A percentile compares a stretch with the other conserved stretches of the same genome.
Conservation (phyloP, 64 coral and sea anemone species). For the Montipora cactus region DNA sequence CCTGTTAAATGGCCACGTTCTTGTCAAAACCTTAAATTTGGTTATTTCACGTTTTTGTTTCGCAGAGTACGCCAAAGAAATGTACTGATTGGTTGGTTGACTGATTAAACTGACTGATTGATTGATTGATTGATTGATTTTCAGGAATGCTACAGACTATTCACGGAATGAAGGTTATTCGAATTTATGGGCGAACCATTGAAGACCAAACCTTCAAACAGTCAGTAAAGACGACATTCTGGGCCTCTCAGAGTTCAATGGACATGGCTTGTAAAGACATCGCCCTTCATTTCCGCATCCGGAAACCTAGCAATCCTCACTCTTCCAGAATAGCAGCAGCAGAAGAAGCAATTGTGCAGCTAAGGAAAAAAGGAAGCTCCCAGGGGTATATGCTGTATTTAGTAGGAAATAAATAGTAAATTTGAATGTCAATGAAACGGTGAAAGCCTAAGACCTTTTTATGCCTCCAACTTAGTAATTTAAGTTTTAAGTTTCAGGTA, state of each 20-base stretch:
- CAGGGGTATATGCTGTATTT: not conserved
- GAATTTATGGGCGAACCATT: constrained; percentile 83
- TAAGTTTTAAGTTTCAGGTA: too few relatives aligned
- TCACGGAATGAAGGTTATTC: constrained; percentile 60
- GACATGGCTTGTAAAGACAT: constrained; percentile 60
- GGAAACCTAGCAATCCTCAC: constrained; percentile 68
- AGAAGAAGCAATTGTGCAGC: constrained; percentile 40
- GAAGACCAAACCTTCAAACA: constrained; percentile 71
- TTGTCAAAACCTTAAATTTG: too few relatives aligned
- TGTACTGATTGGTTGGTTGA: not conserved
- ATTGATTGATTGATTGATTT: not conserved
- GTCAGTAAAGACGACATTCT: constrained; percentile 36
- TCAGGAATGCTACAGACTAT: constrained; percentile 71
- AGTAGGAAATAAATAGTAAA: not conserved
- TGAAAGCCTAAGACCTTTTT: too few relatives aligned
- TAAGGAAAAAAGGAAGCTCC: constrained; percentile 15
- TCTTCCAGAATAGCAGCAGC: constrained; percentile 37
- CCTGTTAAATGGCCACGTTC: too few relatives aligned
- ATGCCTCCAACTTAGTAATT: too few relatives aligned
- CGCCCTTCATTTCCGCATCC: constrained; percentile 82
- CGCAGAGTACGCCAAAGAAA: too few relatives aligned
- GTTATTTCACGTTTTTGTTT: too few relatives aligned
- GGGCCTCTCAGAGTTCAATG: constrained; percentile 36
- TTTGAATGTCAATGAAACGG: too few relatives aligned
- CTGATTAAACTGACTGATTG: not conserved